A percentile compares a stretch with the other conserved stretches of the same genome.
These are phyloP conservation scores for Drosophila hamatofila DNA, from an alignment of 2,888 invertebrate genomes.

Conservation along the genomic window DNA sequence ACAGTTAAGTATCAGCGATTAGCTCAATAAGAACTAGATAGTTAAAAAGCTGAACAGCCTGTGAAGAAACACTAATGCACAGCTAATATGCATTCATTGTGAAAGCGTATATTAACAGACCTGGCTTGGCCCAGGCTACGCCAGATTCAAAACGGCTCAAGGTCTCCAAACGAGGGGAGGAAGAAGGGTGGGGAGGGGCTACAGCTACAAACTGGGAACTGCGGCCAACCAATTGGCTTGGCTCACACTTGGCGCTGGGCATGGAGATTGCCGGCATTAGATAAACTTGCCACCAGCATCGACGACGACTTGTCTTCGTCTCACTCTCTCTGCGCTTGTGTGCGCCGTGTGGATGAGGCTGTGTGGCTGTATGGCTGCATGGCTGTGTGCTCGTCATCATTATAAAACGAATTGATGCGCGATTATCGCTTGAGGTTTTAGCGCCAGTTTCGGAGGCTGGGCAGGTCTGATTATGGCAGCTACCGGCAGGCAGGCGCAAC, in stretches of 20 bases:
- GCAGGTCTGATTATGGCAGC: conserved; percentile 65
- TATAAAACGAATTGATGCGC: conserved; percentile 83
- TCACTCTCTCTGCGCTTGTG: conserved; percentile 17
- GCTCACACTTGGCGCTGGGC: conserved; percentile 68
- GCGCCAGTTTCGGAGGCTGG: conserved; percentile 71
- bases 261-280: conserved; percentile 74
- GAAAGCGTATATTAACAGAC: not conserved
- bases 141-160: conserved; percentile 51
- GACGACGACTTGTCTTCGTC: conserved; percentile 23
- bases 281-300: conserved; percentile 79
- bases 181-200: not conserved
- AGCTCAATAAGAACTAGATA: not conserved
- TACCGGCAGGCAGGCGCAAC: conserved; percentile 52
- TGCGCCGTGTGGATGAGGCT: not conserved
- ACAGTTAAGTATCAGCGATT: not conserved
- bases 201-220: conserved; percentile 30
- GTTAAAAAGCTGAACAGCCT: not conserved
- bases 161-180: conserved; percentile 40
- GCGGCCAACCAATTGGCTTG: conserved; percentile 62
- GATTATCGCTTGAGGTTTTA: conserved; percentile 80
- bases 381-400: conserved; percentile 73
- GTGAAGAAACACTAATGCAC: not conserved
- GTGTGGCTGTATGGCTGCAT: not conserved
- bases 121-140: not conserved
- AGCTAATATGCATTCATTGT: not conserved